Evolutionary conservation across 2,113 vertebrate species (phyloP), one percentile per base, ranked within the genome.

Genomic region (Urocitellus parryii): DNA sequence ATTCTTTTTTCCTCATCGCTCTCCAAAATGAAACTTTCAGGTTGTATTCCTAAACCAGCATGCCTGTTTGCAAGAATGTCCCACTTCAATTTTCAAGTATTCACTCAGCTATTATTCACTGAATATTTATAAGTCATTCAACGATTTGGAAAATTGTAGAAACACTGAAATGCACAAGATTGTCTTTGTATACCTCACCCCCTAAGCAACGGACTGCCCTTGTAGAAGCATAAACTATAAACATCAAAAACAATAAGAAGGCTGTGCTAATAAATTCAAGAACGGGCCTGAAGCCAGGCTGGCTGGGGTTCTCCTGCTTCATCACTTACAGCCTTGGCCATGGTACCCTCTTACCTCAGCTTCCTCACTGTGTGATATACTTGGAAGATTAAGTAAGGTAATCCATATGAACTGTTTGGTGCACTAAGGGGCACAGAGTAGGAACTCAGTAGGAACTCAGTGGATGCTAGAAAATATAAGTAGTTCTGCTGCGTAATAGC

Each of bases 401-500:
- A 32, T 0, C 45, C 29, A n/a, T 17, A 22, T 65, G 68, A 61
- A 88, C 20, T 1, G 9, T 24, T 37, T 25, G 5, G 63, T 63
- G 16, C 37, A 74, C 10, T 12, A 18, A 53, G 32, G 1, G 17
- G 22, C 16, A 42, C 16, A 5, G 0, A 17, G 37, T 27, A 32
- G 63, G 72, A 51, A 32, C 0, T 39, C 14, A 17, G 37, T 27
- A 32, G 63, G 72, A 51, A 32, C 0, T 39, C 14, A 25, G 1
- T 5, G 16, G 4, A 32, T 2, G 34, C 22, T 45, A 78, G 25
- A 4, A 29, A 72, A 56, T 4, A 25, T 11, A 0, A 4, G 51
- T 7, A 7, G 5, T 4, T 2, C 0, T 32, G 16, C 1, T 22
- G 8, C 2, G 0, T 25, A 22, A n/a, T 3, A 22, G 39, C 8